Evolutionary conservation across 2,888 invertebrate species (phyloP), one percentile per base, ranked within the genome.

Genomic region (Dorcus parallelipipedus): DNA sequence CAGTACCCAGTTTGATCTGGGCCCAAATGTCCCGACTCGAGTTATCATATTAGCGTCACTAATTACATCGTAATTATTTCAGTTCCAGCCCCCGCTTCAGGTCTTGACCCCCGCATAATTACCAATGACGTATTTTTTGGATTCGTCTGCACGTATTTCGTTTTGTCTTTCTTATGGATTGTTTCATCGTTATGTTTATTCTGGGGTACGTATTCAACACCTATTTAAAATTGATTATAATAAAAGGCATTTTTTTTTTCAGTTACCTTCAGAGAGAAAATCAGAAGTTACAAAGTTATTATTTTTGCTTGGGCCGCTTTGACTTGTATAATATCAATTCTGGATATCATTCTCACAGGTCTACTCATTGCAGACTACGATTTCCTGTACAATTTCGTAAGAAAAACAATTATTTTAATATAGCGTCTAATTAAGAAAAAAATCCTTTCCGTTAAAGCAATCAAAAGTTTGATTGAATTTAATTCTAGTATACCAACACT

Each of bases 151-250:
- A 49, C 56, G 14, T 69, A 65, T 62, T 49, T 63, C 38, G 42
- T 43, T 9, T 8, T 69, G 20, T 59, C 64, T 3, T 48, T 66
- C 40, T 53, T 59, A 17, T 66, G 64, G 26, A 59, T 67, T 33
- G 38, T 67, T 9, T 9, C 62, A 3, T 61, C 54, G 9, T 9
- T 26, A 3, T 38, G n/a, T 38, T 4, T 49, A 9, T 33, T 49
- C 10, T 49, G 49, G 49, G 38, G 49, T 49, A 26, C 4, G 49
- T 38, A 33, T 10, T 43, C 7, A 33, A 33, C 26, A 33, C 7
- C 26, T 33, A 33, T 33, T 14, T 33, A 42, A 14, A 42, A 42
- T 9, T 42, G 9, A 1, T 42, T 7, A 10, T 42, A 6, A 42
- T 14, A 42, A 10, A 10, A 6, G 4, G 42, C 7, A 49, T 20